phyloP scores from a whole-genome alignment of 2,113 vertebrate genomes.

The Ptilonorhynchus violaceus region DNA sequence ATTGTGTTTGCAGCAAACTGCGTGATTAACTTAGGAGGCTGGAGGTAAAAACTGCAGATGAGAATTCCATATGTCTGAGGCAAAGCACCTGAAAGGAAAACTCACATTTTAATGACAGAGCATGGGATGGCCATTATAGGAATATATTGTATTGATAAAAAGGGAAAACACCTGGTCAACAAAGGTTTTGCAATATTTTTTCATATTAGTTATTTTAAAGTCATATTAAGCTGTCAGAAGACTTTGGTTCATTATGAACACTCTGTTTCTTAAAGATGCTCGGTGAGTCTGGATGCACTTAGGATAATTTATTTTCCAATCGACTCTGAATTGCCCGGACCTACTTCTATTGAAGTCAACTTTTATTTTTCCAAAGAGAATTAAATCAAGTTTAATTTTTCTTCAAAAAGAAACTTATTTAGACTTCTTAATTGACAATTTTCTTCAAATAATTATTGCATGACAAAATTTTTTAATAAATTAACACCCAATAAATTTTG shows the following conservation, averaged over 20 bases:
- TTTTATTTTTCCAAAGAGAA: constrained; percentile 3
- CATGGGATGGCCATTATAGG: constrained; percentile 25
- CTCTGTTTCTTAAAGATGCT: constrained; percentile 48
- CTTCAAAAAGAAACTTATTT: constrained; percentile 31
- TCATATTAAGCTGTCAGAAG: constrained; percentile 24
- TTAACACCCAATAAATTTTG: constrained; percentile 18
- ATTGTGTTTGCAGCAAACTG: not conserved
- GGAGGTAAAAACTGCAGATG: constrained; percentile 29
- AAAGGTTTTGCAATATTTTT: constrained; percentile 29
- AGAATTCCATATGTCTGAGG: constrained; percentile 40
- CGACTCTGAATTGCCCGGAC: constrained; percentile 4
- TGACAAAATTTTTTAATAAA: constrained; percentile 25
- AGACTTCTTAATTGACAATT: constrained; percentile 50
- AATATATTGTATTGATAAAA: constrained; percentile 48
- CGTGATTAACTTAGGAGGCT: constrained; percentile 31
- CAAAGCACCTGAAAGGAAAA: constrained; percentile 48
- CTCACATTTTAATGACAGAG: constrained; percentile 49
- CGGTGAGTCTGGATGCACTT: constrained; percentile 50
- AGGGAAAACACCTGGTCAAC: constrained; percentile 46
- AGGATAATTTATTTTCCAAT: constrained; percentile 68
- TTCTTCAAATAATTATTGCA: constrained; percentile 38
- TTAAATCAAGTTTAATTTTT: constrained; percentile 40
- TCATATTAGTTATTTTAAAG: constrained; percentile 24
- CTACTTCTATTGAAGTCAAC: constrained; percentile 14
- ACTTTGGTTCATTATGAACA: constrained; percentile 45